Evolutionary conservation across 2,113 vertebrate species (phyloP).

Genomic region (Tilapia sparmanii): DNA sequence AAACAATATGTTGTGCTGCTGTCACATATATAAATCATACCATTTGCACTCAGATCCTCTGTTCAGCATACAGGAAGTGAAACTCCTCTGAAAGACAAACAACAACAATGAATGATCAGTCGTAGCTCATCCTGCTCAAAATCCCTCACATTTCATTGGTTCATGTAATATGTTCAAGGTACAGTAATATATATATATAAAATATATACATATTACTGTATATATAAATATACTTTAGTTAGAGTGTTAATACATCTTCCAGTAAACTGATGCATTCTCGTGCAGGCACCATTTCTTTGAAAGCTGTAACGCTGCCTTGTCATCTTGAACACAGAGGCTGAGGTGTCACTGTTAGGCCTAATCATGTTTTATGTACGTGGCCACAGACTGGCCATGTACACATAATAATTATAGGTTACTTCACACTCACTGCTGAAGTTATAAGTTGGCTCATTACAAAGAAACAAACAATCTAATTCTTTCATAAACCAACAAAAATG

Average conservation of each 20-base stretch:
- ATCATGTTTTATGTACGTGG: fast-evolving
- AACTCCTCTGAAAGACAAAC: slow-evolving; percentile 19
- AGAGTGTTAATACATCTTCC: background rate
- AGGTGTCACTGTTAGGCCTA: background rate
- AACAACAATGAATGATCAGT: background rate
- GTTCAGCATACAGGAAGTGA: background rate
- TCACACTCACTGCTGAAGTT: background rate
- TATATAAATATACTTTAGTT: background rate
- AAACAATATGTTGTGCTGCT: background rate
- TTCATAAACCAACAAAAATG: background rate
- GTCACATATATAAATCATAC: slow-evolving; percentile 3
- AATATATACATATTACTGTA: fast-evolving
- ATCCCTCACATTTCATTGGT: background rate
- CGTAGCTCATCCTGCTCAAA: background rate
- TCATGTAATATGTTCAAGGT: background rate
- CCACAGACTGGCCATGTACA: background rate
- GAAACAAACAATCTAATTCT: background rate
- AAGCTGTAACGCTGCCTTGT: background rate
- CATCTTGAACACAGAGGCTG: fast-evolving
- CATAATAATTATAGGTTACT: fast-evolving
- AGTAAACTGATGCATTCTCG: background rate
- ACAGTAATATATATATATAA: background rate
- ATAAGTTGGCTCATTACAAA: background rate
- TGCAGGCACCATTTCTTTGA: background rate
- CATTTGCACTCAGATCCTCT: slow-evolving; percentile 27